phyloP scores from a whole-genome alignment of 64 coral and sea anemone genomes.

The Montipora efflorescens region DNA sequence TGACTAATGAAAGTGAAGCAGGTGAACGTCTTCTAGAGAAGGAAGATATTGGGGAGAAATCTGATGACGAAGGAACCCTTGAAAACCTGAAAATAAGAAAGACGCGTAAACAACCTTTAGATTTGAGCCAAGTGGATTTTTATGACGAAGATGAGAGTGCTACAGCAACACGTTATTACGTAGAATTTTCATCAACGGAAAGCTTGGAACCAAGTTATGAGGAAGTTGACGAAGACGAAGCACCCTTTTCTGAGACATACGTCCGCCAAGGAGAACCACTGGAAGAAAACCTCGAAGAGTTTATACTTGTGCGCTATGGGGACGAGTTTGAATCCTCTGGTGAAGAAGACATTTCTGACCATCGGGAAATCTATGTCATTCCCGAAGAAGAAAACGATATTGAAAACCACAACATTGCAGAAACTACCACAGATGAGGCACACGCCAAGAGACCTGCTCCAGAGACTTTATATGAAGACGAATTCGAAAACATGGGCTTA shows the following conservation, averaged over 20 bases:
- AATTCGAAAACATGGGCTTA: conserved; percentile 49
- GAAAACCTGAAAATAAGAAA: background rate
- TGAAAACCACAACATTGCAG: conserved; percentile 18
- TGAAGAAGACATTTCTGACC: conserved; percentile 83
- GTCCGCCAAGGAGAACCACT: conserved; percentile 83
- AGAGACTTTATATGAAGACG: conserved; percentile 36
- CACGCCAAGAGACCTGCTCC: conserved; percentile 21
- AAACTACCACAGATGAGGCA: background rate
- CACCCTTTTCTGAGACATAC: conserved; percentile 69
- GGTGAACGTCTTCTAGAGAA: background rate
- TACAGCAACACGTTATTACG: conserved; percentile 72
- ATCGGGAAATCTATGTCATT: conserved; percentile 94
- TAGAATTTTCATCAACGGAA: conserved; percentile 83
- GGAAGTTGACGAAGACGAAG: conserved; percentile 70
- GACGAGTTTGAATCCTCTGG: conserved; percentile 81
- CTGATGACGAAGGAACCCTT: background rate
- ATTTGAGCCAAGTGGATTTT: conserved; percentile 69
- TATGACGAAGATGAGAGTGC: conserved; percentile 80
- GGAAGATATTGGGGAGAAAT: conserved; percentile 12
- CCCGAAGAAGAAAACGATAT: conserved; percentile 82
- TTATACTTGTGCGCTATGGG: conserved; percentile 86
- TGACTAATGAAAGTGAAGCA: background rate
- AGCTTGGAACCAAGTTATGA: conserved; percentile 84
- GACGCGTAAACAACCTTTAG: background rate
- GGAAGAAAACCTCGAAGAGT: conserved; percentile 93